Conservation (phyloP, 2,113 vertebrate genomes). For the Proteles cristata region DNA sequence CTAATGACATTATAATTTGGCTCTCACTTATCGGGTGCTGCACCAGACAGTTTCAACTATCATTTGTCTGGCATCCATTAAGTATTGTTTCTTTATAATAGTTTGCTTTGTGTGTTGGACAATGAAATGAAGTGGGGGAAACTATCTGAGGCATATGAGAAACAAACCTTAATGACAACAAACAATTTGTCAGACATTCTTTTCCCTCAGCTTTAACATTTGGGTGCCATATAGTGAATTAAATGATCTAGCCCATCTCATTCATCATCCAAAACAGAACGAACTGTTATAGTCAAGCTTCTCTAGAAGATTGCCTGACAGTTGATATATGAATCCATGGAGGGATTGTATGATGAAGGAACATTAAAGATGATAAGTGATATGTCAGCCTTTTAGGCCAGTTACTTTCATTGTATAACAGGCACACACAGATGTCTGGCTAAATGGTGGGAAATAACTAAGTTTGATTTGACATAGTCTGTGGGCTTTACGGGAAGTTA, state of each 20-base stretch:
- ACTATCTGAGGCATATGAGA: slow-evolving; percentile 56
- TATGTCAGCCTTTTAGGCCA: not conserved
- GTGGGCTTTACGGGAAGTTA: not conserved
- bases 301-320: slow-evolving; percentile 69
- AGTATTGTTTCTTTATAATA: slow-evolving; percentile 46
- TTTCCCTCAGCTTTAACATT: slow-evolving; percentile 68
- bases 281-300: slow-evolving; percentile 55
- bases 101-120: slow-evolving; percentile 61
- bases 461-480: not conserved
- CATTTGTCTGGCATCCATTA: slow-evolving; percentile 55
- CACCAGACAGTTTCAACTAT: slow-evolving; percentile 62
- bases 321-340: slow-evolving; percentile 65
- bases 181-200: slow-evolving; percentile 71
- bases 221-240: slow-evolving; percentile 63
- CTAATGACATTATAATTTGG: slow-evolving; percentile 64
- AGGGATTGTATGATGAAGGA: not conserved
- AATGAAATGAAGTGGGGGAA: slow-evolving; percentile 20
- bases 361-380: slow-evolving; percentile 55
- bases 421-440: not conserved
- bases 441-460: not conserved
- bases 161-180: slow-evolving; percentile 75
- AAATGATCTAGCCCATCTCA: slow-evolving; percentile 75
- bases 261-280: slow-evolving; percentile 75
- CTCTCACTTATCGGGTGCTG: slow-evolving; percentile 43
- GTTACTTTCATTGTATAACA: not conserved